These are phyloP conservation scores for Xiphorhynchus erythropygius DNA, from an alignment of 2,797 vertebrate species.

Conservation along the genomic window DNA sequence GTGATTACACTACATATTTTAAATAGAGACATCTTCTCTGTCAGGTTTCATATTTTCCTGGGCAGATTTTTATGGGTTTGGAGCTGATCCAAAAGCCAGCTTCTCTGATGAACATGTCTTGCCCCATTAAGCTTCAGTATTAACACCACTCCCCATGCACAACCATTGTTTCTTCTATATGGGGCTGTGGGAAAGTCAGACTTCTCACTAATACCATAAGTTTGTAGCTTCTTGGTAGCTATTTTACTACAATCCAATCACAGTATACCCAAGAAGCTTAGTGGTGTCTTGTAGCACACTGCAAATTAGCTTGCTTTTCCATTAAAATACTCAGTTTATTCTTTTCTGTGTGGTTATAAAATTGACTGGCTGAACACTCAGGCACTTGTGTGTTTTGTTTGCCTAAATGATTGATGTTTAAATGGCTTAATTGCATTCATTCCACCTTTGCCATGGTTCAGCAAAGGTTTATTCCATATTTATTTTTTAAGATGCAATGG, in stretches of 20 bases:
- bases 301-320: constrained; percentile 53
- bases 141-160: background rate
- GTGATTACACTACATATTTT: background rate
- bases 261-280: constrained; percentile 24
- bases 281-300: constrained; percentile 15
- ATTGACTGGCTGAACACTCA: constrained; percentile 34
- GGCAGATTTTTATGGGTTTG: background rate
- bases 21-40: background rate
- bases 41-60: background rate
- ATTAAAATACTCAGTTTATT: constrained; percentile 41
- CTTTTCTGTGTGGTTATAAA: constrained; percentile 36
- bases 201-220: constrained; percentile 9
- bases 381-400: constrained; percentile 42
- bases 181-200: constrained; percentile 44
- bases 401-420: constrained; percentile 58
- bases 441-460: background rate
- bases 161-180: background rate
- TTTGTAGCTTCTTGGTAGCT: constrained; percentile 31
- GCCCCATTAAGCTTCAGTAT: background rate
- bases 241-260: constrained; percentile 48
- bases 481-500: background rate
- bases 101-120: constrained; percentile 11
- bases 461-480: background rate
- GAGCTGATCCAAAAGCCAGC: constrained; percentile 20
- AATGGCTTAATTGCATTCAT: constrained; percentile 53